Evolutionary conservation across 2,797 vertebrate genomes (phyloP), one percentile per base, ranked within the genome.

Genomic region (Aulostomus chinensis): DNA sequence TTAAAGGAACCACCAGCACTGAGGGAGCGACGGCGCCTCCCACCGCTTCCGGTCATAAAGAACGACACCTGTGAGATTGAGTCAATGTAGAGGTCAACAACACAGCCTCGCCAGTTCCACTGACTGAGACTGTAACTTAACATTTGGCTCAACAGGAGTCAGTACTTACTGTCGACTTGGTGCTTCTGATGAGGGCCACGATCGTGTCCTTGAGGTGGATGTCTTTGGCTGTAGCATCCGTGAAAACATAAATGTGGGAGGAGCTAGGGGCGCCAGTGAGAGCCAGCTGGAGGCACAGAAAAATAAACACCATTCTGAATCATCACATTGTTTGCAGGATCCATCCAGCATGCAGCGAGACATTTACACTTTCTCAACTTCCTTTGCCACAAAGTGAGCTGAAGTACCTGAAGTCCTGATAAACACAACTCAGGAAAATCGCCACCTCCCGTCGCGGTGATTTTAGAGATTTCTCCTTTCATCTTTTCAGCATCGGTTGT

Each of bases 171-270:
- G 56, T 79, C 24, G 91, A 90, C 46, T 88, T 88, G 25, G 78
- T 83, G 56, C 53, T 85, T 33, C 69, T 68, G 12, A 88, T 88
- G 21, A 92, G 89, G 15, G 90, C 84, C 0, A n/a, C 2, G 25
- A 92, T 85, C 11, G 84, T 88, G 45, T 83, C 82, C 34, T 87
- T 83, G 9, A 92, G 83, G 0, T 7, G 0, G 1, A 53, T 73
- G 58, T 92, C 91, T 80, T 92, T 91, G 3, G 88, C 62, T 7
- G 0, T 0, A 15, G 88, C 90, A 28, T 92, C 90, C 9, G 90
- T 92, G 63, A 92, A 92, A 42, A 91, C 85, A 25, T 73, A 91
- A 54, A 92, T 89, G 11, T 84, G 1, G n/a, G 90, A 90, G 36
- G 77, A 88, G n/a, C 76, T 14, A 12, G 88, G 86, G 6, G 89